These are phyloP conservation scores for Bombus affinis DNA, from an alignment of 1,140 invertebrate genomes.

Conservation along the genomic window DNA sequence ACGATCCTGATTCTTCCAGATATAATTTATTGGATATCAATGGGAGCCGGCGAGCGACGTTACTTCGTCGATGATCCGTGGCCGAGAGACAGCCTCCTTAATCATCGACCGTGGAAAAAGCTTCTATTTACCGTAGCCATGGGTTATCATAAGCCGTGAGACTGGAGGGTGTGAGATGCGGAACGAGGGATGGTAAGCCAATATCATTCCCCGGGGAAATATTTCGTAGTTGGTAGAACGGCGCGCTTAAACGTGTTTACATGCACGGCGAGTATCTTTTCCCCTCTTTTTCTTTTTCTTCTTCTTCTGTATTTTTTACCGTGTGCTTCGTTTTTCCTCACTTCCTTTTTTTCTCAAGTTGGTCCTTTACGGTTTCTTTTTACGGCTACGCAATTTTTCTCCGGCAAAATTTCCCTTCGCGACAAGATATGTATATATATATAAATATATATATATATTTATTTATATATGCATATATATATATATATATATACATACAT, in stretches of 20 bases:
- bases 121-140: slow-evolving; percentile 9
- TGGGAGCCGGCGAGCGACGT: not conserved
- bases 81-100: not conserved
- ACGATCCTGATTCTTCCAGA: not conserved
- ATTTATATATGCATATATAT: too few relatives aligned
- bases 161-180: not conserved
- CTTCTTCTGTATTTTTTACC: not conserved
- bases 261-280: not conserved
- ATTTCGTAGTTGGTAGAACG: slow-evolving; percentile 26
- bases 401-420: not conserved
- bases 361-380: slow-evolving; percentile 1
- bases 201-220: slow-evolving; percentile 45
- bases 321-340: too few relatives aligned
- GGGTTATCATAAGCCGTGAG: slow-evolving; percentile 8
- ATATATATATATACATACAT: not conserved
- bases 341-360: not conserved
- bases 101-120: not conserved
- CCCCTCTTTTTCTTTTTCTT: not conserved
- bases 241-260: slow-evolving; percentile 41
- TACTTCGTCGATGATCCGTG: slow-evolving; percentile 1
- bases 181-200: not conserved
- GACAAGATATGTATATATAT: not conserved
- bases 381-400: slow-evolving; percentile 6
- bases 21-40: slow-evolving; percentile 34
- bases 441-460: too few relatives aligned